Evolutionary conservation across 2,797 vertebrate species (phyloP).

Genomic region (Scomberomorus guttatus): DNA sequence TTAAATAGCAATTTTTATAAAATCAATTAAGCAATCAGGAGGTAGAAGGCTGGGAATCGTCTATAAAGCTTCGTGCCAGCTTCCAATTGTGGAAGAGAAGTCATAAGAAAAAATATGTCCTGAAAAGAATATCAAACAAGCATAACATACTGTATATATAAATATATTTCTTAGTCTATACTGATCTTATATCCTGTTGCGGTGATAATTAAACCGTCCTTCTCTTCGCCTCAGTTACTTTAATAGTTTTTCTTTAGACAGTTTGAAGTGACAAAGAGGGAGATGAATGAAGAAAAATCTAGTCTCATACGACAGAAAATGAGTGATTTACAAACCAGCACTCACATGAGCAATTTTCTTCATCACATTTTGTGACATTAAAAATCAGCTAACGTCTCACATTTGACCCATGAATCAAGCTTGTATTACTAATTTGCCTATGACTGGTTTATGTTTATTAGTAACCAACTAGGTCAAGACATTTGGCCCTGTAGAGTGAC

Average conservation of each 20-base stretch:
- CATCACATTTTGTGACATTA: slow-evolving; percentile 9
- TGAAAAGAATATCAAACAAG: neutral
- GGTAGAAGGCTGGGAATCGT: neutral
- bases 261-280: neutral
- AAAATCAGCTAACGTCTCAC: slow-evolving; percentile 19
- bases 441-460: slow-evolving; percentile 56
- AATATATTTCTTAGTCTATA: neutral
- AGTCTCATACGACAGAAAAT: neutral
- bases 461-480: slow-evolving; percentile 53
- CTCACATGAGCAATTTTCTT: too few relatives aligned
- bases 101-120: neutral
- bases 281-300: neutral
- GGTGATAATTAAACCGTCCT: neutral
- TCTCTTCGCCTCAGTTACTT: neutral
- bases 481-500: slow-evolving; percentile 47
- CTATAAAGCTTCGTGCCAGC: neutral
- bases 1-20: neutral
- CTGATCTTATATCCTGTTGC: neutral
- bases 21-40: neutral
- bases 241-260: neutral
- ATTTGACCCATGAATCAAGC: slow-evolving; percentile 13
- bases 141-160: neutral
- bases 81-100: neutral
- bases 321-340: neutral
- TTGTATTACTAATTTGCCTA: slow-evolving; percentile 32